Evolutionary conservation across 2,888 invertebrate species (phyloP), one percentile per base, ranked within the genome.

Genomic region (Dione vanillae): DNA sequence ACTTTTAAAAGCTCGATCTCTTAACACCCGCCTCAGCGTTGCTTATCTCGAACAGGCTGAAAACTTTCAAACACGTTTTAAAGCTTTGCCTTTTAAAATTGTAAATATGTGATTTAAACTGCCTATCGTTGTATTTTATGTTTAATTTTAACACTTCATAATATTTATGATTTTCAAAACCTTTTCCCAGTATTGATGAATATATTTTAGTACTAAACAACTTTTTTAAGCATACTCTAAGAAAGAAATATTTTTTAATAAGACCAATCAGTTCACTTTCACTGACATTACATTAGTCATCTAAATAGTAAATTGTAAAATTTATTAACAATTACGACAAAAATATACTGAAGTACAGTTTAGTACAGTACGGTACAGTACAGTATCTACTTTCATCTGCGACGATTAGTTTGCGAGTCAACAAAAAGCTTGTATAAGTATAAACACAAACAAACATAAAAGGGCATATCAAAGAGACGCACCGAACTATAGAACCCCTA

Each of bases 371-470:
- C 54, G n/a, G 37, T 54, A 51, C 12, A 20, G 14, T 37, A 45
- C 47, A 35, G 52, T 52, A 52, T n/a, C 27, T 40, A 65, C 47
- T 62, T 62, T 62, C 56, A 59, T 59, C 51, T 58, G 47, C 49
- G 47, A 59, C 59, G 58, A 69, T 65, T 65, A 65, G 65, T 69
- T 69, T 35, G 56, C 58, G 70, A 20, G 61, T 43, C 54, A 45
- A 62, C 20, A 56, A 16, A 20, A 40, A 56, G 35, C 58, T 52
- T 59, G 65, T 68, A 45, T 61, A 68, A 73, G 43, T 27, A 70
- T 56, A 73, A 68, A 68, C 19, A 68, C 68, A 73, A 69, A 70
- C 70, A 66, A 66, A 66, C 52, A 61, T 70, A 61, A 70, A 70
- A 66, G 70, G 70, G 70, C 45, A 59, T 59, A 43, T 61, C 51